phyloP scores from a whole-genome alignment of 2,888 invertebrate genomes.

The Eupithecia pulchellata region DNA sequence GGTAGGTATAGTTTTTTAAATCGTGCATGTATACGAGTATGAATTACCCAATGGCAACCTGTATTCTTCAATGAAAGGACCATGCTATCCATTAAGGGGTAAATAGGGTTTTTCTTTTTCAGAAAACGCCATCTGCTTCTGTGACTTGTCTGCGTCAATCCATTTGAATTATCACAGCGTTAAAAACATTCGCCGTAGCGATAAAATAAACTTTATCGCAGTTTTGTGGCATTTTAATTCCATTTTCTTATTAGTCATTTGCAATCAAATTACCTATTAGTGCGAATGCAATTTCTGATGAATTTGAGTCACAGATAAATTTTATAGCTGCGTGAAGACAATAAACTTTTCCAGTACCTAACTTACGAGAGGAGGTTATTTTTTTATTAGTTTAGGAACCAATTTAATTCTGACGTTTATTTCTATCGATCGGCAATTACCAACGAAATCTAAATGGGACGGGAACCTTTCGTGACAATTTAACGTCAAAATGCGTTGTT shows the following conservation, averaged over 20 bases:
- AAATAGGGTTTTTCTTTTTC: no score
- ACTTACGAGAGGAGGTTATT: neutral
- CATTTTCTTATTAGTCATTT: constrained; percentile 1
- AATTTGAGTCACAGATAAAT: neutral
- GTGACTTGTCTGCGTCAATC: neutral
- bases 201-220: neutral
- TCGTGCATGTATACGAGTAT: no score
- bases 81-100: no score
- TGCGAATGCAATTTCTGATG: neutral
- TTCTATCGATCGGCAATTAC: no score
- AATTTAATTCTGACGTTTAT: neutral
- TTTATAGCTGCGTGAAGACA: neutral
- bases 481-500: neutral
- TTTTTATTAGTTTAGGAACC: neutral
- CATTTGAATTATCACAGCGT: neutral
- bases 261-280: neutral
- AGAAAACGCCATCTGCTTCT: no score
- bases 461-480: neutral
- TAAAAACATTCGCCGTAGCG: neutral
- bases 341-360: neutral
- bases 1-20: no score
- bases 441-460: no score
- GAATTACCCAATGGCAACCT: no score
- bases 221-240: neutral
- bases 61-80: no score